Percentiles rank a stretch among this genome's conserved stretches.
These are phyloP conservation scores for Lysandra coridon DNA, from an alignment of 2,888 invertebrate species.

Conservation along the genomic window DNA sequence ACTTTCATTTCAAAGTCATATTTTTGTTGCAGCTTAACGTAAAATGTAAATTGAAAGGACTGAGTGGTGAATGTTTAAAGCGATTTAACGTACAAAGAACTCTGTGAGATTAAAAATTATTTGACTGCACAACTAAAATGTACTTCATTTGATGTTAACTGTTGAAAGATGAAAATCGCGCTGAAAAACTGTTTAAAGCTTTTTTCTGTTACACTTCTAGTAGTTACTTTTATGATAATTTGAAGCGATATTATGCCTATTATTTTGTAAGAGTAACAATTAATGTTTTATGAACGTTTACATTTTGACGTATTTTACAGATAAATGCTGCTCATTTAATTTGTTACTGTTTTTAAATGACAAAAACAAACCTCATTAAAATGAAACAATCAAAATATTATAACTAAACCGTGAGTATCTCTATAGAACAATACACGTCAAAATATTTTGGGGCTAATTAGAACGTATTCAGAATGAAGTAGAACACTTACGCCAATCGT, in stretches of 20 bases:
- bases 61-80: background rate
- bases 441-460: slow-evolving; percentile 24
- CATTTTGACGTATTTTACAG: no score
- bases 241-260: no score
- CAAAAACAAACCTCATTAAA: background rate
- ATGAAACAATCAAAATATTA: slow-evolving; percentile 20
- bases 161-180: background rate
- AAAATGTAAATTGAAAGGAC: slow-evolving; percentile 22
- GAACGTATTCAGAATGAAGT: background rate
- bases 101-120: slow-evolving; percentile 8
- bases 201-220: background rate
- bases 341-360: background rate
- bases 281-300: no score
- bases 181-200: background rate
- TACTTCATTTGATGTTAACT: background rate
- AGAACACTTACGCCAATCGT: slow-evolving; percentile 10
- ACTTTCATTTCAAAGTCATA: slow-evolving; percentile 1
- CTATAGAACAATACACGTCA: slow-evolving; percentile 22
- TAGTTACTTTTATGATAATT: no score
- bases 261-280: no score
- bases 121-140: background rate
- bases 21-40: slow-evolving; percentile 17
- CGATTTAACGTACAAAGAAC: slow-evolving; percentile 9
- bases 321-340: no score
- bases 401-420: background rate